Conservation (phyloP, 2,113 vertebrate genomes). For the Camelus bactrianus region DNA sequence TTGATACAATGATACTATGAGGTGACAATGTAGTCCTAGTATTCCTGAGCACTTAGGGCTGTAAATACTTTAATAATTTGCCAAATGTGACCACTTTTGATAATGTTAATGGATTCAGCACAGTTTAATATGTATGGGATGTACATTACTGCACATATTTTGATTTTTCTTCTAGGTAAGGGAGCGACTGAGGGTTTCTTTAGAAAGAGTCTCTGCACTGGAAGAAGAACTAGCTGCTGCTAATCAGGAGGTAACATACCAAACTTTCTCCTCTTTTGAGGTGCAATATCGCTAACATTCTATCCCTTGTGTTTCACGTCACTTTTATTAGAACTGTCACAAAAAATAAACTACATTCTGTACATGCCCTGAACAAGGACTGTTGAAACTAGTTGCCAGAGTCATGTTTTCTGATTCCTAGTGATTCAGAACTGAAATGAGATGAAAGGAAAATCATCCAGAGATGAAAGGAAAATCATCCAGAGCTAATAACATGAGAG, state of each 20-base stretch:
- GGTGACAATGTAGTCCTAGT: background rate
- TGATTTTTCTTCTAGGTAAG: slow-evolving; percentile 93
- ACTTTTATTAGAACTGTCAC: slow-evolving; percentile 80
- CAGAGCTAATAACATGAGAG: slow-evolving; percentile 36
- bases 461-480: slow-evolving; percentile 48
- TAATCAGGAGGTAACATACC: slow-evolving; percentile 96
- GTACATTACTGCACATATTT: slow-evolving; percentile 87
- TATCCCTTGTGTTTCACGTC: slow-evolving; percentile 79
- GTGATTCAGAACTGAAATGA: slow-evolving; percentile 62
- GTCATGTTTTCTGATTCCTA: slow-evolving; percentile 47
- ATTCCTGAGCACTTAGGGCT: background rate
- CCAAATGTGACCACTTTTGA: background rate
- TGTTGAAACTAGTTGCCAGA: slow-evolving; percentile 63
- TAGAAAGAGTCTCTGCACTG: slow-evolving; percentile 97
- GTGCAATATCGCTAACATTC: slow-evolving; percentile 78
- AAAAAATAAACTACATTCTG: slow-evolving; percentile 64
- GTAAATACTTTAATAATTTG: background rate
- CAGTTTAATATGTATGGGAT: slow-evolving; percentile 79
- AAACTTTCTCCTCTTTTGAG: slow-evolving; percentile 85
- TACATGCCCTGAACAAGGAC: slow-evolving; percentile 46
- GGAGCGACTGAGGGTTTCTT: slow-evolving; percentile 97
- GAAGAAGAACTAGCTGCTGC: slow-evolving; percentile 97
- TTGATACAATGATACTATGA: background rate
- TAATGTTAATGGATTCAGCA: slow-evolving; percentile 80
- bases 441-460: slow-evolving; percentile 45